Percentiles rank a stretch among this genome's conserved stretches.
Evolutionary conservation across 2,797 vertebrate genomes (phyloP).

Genomic region (Sternarchorhynchus goeldii): DNA sequence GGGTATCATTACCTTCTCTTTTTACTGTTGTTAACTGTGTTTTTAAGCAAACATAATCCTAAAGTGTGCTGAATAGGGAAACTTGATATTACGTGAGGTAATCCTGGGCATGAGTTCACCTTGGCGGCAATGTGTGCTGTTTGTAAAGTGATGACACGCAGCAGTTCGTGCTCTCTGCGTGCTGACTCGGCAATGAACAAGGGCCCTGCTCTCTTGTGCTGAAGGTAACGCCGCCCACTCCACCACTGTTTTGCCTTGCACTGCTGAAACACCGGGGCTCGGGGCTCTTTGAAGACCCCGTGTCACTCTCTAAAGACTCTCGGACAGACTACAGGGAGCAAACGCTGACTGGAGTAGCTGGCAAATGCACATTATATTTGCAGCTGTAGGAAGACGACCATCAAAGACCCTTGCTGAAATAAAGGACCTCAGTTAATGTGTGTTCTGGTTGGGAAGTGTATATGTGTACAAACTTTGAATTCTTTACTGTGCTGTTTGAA

Average conservation of each 20-base stretch:
- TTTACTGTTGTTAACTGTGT: too few species aligned
- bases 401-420: slow-evolving; percentile 16
- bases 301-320: slow-evolving; percentile 27
- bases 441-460: background rate
- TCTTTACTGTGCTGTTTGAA: background rate
- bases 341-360: slow-evolving; percentile 47
- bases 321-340: slow-evolving; percentile 61
- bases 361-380: slow-evolving; percentile 46
- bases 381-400: slow-evolving; percentile 21
- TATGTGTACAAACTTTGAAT: background rate
- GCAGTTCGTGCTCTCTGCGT: slow-evolving; percentile 41
- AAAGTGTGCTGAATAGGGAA: background rate
- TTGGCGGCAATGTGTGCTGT: slow-evolving; percentile 7
- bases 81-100: background rate
- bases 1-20: background rate
- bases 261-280: slow-evolving; percentile 47
- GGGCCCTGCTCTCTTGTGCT: slow-evolving; percentile 57
- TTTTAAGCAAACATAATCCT: background rate
- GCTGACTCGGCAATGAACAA: slow-evolving; percentile 65
- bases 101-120: slow-evolving; percentile 7
- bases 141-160: slow-evolving; percentile 27
- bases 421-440: slow-evolving; percentile 7
- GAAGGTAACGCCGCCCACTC: slow-evolving; percentile 47
- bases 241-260: slow-evolving; percentile 54
- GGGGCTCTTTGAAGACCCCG: slow-evolving; percentile 60